phyloP scores from a whole-genome alignment of 2,797 vertebrate genomes.

The Orestias chungarensis region DNA sequence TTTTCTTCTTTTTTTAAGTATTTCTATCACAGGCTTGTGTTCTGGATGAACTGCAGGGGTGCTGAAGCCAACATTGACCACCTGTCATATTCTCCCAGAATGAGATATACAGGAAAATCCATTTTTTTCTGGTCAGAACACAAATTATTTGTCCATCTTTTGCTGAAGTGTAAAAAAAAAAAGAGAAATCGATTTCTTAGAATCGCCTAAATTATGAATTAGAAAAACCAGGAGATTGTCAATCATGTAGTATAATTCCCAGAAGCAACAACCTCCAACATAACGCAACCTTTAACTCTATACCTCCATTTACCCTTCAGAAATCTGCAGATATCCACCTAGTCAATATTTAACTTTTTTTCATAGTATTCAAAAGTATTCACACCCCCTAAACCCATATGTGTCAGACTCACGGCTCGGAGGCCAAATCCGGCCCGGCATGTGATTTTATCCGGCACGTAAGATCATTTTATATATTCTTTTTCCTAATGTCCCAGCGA shows the following conservation, averaged over 20 bases:
- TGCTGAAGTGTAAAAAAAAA: not conserved
- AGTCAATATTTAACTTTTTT: not conserved
- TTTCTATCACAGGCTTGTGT: conserved; percentile 14
- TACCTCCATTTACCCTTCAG: not conserved
- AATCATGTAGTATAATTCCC: not conserved
- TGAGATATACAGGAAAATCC: conserved; percentile 3
- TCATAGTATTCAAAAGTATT: not conserved
- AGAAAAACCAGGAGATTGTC: not conserved
- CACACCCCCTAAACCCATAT: not conserved
- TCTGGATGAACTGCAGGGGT: conserved; percentile 25
- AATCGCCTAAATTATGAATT: not conserved
- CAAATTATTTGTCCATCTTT: not conserved
- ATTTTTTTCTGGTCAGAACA: conserved; percentile 1
- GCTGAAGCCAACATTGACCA: conserved; percentile 33
- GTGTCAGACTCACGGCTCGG: not conserved
- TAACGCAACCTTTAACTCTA: not conserved
- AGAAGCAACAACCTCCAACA: not conserved
- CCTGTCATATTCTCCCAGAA: conserved; percentile 42
- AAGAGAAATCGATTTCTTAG: not conserved
- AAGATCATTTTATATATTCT: too few species aligned
- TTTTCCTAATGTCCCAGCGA: too few species aligned
- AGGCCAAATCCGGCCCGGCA: too few species aligned
- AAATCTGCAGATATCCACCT: not conserved
- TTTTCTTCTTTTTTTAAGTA: not conserved
- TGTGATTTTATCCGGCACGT: too few species aligned